These are phyloP conservation scores for Melanostoma mellinum DNA, from an alignment of 2,888 invertebrate species.

Conservation along the genomic window DNA sequence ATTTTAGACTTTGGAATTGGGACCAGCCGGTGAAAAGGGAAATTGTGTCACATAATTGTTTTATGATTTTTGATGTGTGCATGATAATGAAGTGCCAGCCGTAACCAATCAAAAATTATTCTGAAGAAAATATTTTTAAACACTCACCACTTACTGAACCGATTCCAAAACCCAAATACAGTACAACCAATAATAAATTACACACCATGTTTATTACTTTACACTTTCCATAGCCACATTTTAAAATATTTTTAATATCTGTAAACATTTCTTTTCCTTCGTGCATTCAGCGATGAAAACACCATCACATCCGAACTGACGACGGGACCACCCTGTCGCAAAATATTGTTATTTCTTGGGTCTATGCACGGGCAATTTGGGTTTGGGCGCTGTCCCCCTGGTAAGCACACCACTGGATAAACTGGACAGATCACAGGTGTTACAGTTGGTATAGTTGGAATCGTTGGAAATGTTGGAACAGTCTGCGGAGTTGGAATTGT, in stretches of 20 bases:
- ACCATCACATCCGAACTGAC: slow-evolving; percentile 77
- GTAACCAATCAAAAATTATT: too few relatives aligned
- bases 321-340: slow-evolving; percentile 37
- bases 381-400: slow-evolving; percentile 77
- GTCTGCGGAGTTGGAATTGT: neutral
- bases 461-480: slow-evolving; percentile 30
- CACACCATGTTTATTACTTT: neutral
- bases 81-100: too few relatives aligned
- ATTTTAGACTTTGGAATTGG: too few relatives aligned
- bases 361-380: slow-evolving; percentile 81
- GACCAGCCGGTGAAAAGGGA: too few relatives aligned
- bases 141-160: slow-evolving; percentile 31
- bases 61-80: too few relatives aligned
- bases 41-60: too few relatives aligned
- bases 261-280: slow-evolving; percentile 75
- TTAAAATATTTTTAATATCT: slow-evolving; percentile 29
- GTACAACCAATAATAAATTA: slow-evolving; percentile 17
- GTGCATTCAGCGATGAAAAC: slow-evolving; percentile 76
- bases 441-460: slow-evolving; percentile 49
- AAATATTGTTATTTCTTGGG: slow-evolving; percentile 75
- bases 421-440: slow-evolving; percentile 74
- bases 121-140: neutral
- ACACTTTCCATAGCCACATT: slow-evolving; percentile 16
- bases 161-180: slow-evolving; percentile 18
- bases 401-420: slow-evolving; percentile 78